Evolutionary conservation across 2,888 invertebrate genomes (phyloP).

Genomic region (Apodemia zela): DNA sequence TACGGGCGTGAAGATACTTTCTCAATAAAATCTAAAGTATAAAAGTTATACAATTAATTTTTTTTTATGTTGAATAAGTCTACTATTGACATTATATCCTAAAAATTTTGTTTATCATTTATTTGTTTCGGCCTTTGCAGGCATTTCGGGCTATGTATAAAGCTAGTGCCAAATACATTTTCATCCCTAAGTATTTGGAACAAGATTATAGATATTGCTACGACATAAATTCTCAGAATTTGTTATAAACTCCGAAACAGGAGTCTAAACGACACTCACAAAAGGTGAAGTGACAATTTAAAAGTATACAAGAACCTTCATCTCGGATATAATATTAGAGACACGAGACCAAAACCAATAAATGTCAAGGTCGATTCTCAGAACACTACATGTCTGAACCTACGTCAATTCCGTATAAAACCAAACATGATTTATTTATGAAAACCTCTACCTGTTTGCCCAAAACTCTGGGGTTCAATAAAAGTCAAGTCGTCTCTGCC

Average conservation of each 20-base stretch:
- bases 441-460: conserved; percentile 44
- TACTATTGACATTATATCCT: too few relatives aligned
- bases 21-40: too few relatives aligned
- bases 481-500: conserved; percentile 58
- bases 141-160: too few relatives aligned
- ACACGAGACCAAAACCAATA: conserved; percentile 15
- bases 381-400: not conserved
- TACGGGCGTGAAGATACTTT: too few relatives aligned
- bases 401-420: conserved; percentile 9
- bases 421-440: conserved; percentile 9
- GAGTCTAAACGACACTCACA: not conserved
- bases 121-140: too few relatives aligned
- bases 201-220: too few relatives aligned
- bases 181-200: too few relatives aligned
- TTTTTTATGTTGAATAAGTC: too few relatives aligned
- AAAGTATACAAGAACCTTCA: not conserved
- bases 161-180: too few relatives aligned
- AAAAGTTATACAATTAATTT: too few relatives aligned
- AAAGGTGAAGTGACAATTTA: not conserved
- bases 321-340: conserved; percentile 18
- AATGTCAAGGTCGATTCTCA: conserved; percentile 5
- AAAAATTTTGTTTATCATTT: too few relatives aligned
- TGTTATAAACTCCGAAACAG: not conserved
- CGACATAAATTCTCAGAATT: not conserved
- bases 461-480: conserved; percentile 56